Percentiles rank a stretch among this genome's conserved stretches.
Conservation (phyloP, 2,888 invertebrate genomes). For the Boloria euphrosyne region DNA sequence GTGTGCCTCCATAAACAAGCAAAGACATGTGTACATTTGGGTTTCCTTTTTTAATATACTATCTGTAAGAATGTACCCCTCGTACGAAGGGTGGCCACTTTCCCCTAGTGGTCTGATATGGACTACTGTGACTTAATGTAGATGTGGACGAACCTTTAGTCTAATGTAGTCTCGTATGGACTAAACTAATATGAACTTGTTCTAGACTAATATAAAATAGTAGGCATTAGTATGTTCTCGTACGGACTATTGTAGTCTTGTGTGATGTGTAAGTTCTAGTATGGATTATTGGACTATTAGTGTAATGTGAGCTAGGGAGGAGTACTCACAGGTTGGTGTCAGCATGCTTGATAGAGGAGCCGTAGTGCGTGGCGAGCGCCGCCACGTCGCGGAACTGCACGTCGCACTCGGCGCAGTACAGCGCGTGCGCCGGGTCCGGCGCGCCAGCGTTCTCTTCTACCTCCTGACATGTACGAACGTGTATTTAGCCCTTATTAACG, state of each 20-base stretch:
- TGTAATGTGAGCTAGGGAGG: neutral
- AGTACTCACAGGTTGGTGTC: slow-evolving; percentile 62
- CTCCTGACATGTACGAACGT: slow-evolving; percentile 47
- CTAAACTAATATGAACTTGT: no score
- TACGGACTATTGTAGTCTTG: neutral
- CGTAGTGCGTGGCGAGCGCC: slow-evolving; percentile 66
- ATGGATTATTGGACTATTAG: neutral
- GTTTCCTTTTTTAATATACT: neutral
- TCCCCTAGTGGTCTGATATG: neutral
- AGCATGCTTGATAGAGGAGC: slow-evolving; percentile 69
- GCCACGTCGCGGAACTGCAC: slow-evolving; percentile 60
- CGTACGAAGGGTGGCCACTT: neutral
- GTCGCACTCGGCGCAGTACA: slow-evolving; percentile 66
- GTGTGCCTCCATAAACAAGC: neutral
- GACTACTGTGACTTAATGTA: no score
- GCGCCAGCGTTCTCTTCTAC: slow-evolving; percentile 47
- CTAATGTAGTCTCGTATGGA: no score
- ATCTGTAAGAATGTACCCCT: no score
- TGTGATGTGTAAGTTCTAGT: neutral
- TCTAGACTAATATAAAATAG: no score
- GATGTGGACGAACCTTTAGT: no score
- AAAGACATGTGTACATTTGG: neutral
- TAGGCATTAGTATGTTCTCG: no score
- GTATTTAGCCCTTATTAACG: no score
- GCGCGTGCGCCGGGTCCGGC: slow-evolving; percentile 46